Evolutionary conservation across 2,888 invertebrate genomes (phyloP).

Genomic region (Lepidochrysops patricia): DNA sequence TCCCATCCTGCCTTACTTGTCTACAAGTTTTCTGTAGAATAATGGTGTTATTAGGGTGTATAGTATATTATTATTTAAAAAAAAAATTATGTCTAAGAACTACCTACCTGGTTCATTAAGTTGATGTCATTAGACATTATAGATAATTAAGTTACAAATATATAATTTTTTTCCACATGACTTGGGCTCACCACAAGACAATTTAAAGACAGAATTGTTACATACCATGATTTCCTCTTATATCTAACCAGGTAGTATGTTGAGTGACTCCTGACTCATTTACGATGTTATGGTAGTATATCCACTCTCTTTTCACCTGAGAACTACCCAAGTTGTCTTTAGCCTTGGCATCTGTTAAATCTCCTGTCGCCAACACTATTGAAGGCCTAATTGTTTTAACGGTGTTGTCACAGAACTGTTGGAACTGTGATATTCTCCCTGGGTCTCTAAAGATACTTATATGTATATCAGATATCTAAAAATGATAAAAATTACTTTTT

Average conservation of each 20-base stretch:
- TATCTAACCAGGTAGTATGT: constrained; percentile 88
- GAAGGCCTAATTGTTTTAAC: constrained; percentile 82
- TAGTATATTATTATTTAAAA: no score
- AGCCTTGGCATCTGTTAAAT: constrained; percentile 91
- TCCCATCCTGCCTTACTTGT: no score
- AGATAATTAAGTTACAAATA: no score
- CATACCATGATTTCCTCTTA: constrained; percentile 93
- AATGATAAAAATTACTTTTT: constrained; percentile 12
- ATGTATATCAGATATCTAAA: constrained; percentile 91
- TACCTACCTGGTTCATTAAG: no score
- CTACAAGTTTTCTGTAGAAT: no score
- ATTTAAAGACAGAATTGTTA: constrained; percentile 17
- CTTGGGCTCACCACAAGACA: no score
- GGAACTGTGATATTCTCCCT: constrained; percentile 82
- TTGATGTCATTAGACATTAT: not conserved
- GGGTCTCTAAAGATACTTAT: constrained; percentile 88
- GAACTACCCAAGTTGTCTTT: constrained; percentile 85
- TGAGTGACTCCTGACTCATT: constrained; percentile 78
- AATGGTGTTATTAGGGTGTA: no score
- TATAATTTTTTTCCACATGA: no score
- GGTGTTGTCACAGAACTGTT: constrained; percentile 85
- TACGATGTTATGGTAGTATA: constrained; percentile 81
- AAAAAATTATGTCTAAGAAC: no score
- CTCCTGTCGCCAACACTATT: constrained; percentile 89
- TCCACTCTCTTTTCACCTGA: constrained; percentile 89